A percentile compares a stretch with the other conserved stretches of the same genome.
Conservation (phyloP, 2,797 vertebrate species). For the Antrozous pallidus region DNA sequence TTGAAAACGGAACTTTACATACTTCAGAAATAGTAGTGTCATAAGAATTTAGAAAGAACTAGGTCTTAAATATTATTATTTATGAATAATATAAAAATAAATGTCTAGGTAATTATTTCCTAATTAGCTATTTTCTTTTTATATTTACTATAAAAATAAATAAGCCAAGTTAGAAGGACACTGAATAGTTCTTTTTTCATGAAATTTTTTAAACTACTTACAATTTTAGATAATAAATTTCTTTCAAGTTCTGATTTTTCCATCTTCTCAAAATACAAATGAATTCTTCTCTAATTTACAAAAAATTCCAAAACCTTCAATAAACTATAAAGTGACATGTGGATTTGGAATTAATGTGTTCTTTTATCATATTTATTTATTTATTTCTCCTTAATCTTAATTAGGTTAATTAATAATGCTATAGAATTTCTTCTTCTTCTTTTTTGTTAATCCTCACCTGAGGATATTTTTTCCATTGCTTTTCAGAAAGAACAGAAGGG, state of each 20-base stretch:
- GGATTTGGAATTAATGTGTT: not conserved
- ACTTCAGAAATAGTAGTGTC: not conserved
- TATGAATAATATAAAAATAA: not conserved
- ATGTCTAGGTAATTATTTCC: not conserved
- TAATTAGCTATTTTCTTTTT: not conserved
- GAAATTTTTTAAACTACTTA: not conserved
- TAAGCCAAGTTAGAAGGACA: not conserved
- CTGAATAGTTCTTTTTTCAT: not conserved
- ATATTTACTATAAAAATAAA: not conserved
- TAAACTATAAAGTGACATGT: not conserved
- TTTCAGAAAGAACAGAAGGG: too few species aligned
- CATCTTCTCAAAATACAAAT: not conserved
- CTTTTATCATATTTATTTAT: not conserved
- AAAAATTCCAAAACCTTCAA: not conserved
- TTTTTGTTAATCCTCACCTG: too few species aligned
- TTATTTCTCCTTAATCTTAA: conserved; percentile 5
- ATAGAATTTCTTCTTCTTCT: not conserved
- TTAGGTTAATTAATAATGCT: conserved; percentile 30
- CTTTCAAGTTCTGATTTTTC: not conserved
- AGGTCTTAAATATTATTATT: not conserved
- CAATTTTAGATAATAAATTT: not conserved
- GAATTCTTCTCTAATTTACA: not conserved
- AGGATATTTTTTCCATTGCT: too few species aligned
- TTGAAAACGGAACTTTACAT: not conserved
- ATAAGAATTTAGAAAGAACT: not conserved